Evolutionary conservation across 2,797 vertebrate genomes (phyloP), one percentile per base, ranked within the genome.

Genomic region (Paguma larvata): DNA sequence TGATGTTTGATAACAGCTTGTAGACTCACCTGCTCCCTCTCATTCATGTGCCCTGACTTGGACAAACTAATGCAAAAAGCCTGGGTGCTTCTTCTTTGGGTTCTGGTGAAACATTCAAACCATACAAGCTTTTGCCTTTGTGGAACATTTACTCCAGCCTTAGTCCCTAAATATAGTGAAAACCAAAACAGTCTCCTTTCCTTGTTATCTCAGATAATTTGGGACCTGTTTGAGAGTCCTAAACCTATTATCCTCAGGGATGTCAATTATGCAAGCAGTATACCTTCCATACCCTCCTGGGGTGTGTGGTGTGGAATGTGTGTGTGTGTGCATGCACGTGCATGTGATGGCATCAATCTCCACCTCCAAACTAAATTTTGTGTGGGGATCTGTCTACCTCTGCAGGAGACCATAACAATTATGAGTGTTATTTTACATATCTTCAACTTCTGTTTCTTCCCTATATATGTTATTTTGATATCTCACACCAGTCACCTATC

Each of bases 311-410:
- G 3, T 56, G 5, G 46, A 1, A 14, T 15, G 46, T 32, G 16
- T 41, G 10, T 63, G 3, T 70, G 59, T 44, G 11, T 56, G 6
- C 53, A 9, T 56, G 53, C 53, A 56, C 0, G 7, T 56, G 56
- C 21, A 23, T 19, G 32, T 23, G 4, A 1, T 8, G 5, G 30
- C 11, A 44, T n/a, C 6, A n/a, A 8, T 56, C 38, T 88, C 86
- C 27, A 48, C 32, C 41, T 63, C 18, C 34, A 62, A 82, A 92
- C 6, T 83, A 78, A 91, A 65, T 72, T 80, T 93, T 70, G 5
- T 3, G 2, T 51, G 1, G 5, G 1, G 5, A 0, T 80, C 12
- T 10, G 15, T 82, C 32, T 67, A 5, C 8, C 23, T 90, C 67
- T 77, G 16, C 8, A 67, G 21, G n/a, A 90, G 2, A 82, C 1